Evolutionary conservation across 2,797 vertebrate genomes (phyloP).

Genomic region (Cottoperca gobio): DNA sequence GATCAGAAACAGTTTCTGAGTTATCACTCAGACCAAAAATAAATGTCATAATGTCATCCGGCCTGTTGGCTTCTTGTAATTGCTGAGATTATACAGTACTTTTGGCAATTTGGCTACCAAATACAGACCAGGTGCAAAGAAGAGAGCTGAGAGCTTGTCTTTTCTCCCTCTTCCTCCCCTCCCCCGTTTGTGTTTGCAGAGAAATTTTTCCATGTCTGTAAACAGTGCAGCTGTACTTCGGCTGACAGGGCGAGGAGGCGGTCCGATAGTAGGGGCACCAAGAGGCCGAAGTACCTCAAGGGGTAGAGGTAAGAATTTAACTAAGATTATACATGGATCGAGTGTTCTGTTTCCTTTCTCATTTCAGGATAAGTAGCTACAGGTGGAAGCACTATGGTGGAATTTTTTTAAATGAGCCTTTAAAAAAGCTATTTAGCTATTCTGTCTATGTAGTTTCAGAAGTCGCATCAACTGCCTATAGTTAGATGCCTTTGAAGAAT

Average conservation of each 20-base stretch:
- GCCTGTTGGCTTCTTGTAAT: neutral
- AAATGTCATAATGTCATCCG: neutral
- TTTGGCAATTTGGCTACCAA: neutral
- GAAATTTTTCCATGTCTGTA: slow-evolving; percentile 99
- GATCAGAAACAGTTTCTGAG: neutral
- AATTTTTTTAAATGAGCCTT: neutral
- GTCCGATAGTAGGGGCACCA: slow-evolving; percentile 92
- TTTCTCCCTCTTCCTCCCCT: neutral
- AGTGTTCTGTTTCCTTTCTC: neutral
- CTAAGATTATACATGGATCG: neutral
- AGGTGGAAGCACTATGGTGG: neutral
- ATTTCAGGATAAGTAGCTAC: neutral
- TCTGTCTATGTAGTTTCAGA: slow-evolving; percentile 21
- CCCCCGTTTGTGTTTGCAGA: slow-evolving; percentile 85
- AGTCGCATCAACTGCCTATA: slow-evolving; percentile 36
- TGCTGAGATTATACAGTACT: slow-evolving; percentile 5
- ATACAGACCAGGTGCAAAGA: slow-evolving; percentile 10
- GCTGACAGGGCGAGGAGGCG: slow-evolving; percentile 93
- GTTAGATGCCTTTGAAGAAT: slow-evolving; percentile 44
- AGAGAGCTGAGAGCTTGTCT: slow-evolving; percentile 5
- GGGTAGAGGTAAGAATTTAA: slow-evolving; percentile 92
- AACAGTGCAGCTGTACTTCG: slow-evolving; percentile 97
- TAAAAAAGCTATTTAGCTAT: slow-evolving; percentile 3
- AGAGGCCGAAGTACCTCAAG: slow-evolving; percentile 99
- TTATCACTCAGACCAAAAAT: neutral